phyloP scores from a whole-genome alignment of 2,113 vertebrate species.

The Callithrix jacchus region DNA sequence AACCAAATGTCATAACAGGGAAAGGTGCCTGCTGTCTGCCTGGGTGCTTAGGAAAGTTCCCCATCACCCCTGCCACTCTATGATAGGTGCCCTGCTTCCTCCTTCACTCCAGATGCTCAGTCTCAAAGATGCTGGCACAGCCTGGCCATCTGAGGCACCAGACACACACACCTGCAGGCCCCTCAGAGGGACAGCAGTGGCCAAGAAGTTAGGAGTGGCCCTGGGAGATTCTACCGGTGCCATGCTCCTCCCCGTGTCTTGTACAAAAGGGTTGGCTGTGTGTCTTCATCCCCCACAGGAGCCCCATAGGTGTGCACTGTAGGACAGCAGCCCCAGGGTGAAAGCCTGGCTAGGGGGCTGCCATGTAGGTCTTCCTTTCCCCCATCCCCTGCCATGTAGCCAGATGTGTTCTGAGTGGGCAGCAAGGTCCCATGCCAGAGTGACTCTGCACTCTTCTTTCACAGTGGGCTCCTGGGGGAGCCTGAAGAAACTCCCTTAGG shows the following conservation, averaged over 20 bases:
- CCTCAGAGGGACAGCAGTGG: background rate
- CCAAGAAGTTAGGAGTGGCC: background rate
- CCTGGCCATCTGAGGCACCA: fast-evolving
- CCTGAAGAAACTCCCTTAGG: background rate
- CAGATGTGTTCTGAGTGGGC: background rate
- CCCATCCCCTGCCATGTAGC: background rate
- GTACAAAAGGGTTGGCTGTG: background rate
- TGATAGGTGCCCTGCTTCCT: background rate
- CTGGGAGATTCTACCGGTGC: background rate
- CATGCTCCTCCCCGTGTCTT: background rate
- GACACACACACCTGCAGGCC: background rate
- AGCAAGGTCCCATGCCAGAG: fast-evolving
- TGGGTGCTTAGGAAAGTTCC: background rate
- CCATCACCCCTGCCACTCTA: background rate
- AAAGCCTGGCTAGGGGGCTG: background rate
- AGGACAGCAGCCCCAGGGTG: background rate
- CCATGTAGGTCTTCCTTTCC: background rate
- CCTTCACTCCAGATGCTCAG: fast-evolving
- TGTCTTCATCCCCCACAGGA: background rate
- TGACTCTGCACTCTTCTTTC: background rate
- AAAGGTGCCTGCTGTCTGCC: background rate
- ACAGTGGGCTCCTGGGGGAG: background rate
- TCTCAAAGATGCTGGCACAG: background rate
- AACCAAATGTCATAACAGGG: background rate
- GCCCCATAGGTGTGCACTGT: background rate